phyloP scores from a whole-genome alignment of 1,140 invertebrate species.

The Patella vulgata region DNA sequence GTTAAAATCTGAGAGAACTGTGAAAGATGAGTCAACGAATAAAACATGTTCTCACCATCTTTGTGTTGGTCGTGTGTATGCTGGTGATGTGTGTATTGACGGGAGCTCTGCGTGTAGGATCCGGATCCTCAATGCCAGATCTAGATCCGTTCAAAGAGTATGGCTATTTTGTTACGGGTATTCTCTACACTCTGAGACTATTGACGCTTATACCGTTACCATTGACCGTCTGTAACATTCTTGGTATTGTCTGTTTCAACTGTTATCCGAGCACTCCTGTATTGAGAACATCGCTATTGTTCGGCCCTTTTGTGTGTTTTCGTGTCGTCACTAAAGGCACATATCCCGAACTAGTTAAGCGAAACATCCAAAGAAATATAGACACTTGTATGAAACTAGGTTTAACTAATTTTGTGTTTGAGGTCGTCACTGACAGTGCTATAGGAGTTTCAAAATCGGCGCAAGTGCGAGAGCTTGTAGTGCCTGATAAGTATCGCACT shows the following conservation, averaged over 20 bases:
- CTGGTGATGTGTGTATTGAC: no score
- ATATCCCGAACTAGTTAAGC: conserved; percentile 88
- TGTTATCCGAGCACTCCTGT: conserved; percentile 93
- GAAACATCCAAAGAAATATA: conserved; percentile 89
- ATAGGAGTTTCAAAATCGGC: conserved; percentile 78
- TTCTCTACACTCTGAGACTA: conserved; percentile 42
- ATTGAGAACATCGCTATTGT: conserved; percentile 86
- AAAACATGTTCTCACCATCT: no score
- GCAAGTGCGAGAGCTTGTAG: conserved; percentile 83
- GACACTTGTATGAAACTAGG: conserved; percentile 89
- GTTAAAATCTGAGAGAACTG: no score
- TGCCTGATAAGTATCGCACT: conserved; percentile 86
- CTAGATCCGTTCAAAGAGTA: conserved; percentile 1
- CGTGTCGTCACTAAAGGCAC: conserved; percentile 95
- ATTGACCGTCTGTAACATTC: conserved; percentile 43
- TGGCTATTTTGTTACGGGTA: conserved; percentile 53
- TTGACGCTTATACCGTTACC: conserved; percentile 41
- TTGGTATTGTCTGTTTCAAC: conserved; percentile 84
- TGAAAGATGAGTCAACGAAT: no score
- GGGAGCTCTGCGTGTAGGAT: no score
- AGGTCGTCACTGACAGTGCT: conserved; percentile 95
- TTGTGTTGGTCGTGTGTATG: no score
- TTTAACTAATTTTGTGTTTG: conserved; percentile 95
- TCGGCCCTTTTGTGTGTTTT: conserved; percentile 96
- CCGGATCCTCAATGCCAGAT: not conserved